These are phyloP conservation scores for Isurus oxyrinchus DNA, from an alignment of 2,113 vertebrate genomes.

Conservation along the genomic window DNA sequence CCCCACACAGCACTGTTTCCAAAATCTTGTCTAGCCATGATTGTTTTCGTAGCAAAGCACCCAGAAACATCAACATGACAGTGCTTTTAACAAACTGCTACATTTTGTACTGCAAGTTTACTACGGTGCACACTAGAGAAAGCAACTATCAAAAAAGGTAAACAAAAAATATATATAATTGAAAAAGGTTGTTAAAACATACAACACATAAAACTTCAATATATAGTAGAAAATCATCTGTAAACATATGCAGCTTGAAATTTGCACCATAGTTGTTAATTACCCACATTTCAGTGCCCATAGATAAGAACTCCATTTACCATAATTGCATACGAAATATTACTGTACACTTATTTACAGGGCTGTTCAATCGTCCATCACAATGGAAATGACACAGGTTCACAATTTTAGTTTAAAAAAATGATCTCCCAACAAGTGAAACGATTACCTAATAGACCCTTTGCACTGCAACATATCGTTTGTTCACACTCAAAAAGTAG, in stretches of 20 bases:
- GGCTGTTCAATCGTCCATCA: constrained; percentile 56
- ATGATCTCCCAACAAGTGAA: constrained; percentile 26
- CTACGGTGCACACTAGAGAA: constrained; percentile 43
- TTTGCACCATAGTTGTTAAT: constrained; percentile 33
- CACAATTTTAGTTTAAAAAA: constrained; percentile 4
- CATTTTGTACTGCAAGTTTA: constrained; percentile 44
- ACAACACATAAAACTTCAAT: constrained; percentile 32
- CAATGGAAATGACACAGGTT: constrained; percentile 4
- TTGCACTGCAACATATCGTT: neutral
- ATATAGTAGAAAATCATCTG: constrained; percentile 37
- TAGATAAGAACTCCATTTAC: constrained; percentile 20
- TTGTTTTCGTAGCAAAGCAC: constrained; percentile 32
- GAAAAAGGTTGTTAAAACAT: constrained; percentile 28
- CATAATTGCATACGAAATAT: constrained; percentile 29
- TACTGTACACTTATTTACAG: constrained; percentile 76
- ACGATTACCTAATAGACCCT: neutral
- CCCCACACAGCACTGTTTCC: constrained; percentile 33
- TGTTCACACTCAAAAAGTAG: neutral
- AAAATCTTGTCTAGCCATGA: constrained; percentile 34
- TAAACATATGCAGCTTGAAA: constrained; percentile 35
- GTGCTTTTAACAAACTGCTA: constrained; percentile 38
- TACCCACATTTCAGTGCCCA: constrained; percentile 20
- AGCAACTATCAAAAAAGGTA: constrained; percentile 12
- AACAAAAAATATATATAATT: constrained; percentile 32
- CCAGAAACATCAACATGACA: constrained; percentile 39